These are phyloP conservation scores for Scolopax mira DNA, from an alignment of 2,113 vertebrate species.

Conservation along the genomic window DNA sequence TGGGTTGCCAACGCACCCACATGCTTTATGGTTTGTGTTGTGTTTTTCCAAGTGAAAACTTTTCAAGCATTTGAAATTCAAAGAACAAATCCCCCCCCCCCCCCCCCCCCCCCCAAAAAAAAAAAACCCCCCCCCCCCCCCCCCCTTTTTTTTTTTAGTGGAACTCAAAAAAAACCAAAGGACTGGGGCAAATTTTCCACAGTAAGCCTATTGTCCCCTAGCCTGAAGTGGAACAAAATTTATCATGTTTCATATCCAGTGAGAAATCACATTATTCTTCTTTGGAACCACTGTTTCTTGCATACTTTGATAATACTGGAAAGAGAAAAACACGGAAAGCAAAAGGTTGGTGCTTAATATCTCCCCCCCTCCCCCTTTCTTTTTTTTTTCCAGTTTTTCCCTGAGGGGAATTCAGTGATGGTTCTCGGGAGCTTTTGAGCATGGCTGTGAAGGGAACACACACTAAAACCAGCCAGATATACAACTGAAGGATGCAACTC, in stretches of 20 bases:
- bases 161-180: not conserved
- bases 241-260: not conserved
- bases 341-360: not conserved
- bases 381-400: not conserved
- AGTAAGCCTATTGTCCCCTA: not conserved
- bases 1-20: not conserved
- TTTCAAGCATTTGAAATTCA: not conserved
- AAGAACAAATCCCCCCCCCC: no score
- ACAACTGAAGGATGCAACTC: not conserved
- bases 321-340: not conserved
- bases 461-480: not conserved
- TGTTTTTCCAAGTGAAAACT: not conserved
- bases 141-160: not conserved
- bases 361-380: not conserved
- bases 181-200: not conserved
- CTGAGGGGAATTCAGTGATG: not conserved
- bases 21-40: not conserved
- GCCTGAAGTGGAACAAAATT: not conserved
- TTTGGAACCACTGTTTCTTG: not conserved
- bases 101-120: no score
- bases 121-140: no score
- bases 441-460: not conserved
- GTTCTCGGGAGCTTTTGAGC: not conserved
- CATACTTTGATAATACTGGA: not conserved
- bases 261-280: not conserved